A percentile compares a stretch with the other conserved stretches of the same genome.
These are phyloP conservation scores for Apocheima hispidaria DNA, from an alignment of 2,888 invertebrate genomes.

Conservation along the genomic window DNA sequence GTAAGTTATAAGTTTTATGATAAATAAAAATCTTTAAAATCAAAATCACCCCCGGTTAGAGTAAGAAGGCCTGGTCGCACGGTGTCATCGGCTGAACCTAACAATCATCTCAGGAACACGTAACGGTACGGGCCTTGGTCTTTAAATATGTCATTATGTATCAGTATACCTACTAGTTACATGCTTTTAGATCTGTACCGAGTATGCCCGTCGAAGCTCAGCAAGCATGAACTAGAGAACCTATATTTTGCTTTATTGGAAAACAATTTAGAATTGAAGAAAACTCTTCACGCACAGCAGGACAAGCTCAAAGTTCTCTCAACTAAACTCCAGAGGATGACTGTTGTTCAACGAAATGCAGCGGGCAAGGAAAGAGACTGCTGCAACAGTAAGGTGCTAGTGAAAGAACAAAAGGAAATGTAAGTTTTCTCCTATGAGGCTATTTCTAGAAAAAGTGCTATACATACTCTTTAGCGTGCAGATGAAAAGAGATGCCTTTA, in stretches of 20 bases:
- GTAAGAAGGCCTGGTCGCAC: no score
- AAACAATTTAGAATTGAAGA: constrained; percentile 87
- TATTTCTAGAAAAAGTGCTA: no score
- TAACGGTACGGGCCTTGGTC: no score
- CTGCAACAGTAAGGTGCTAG: constrained; percentile 58
- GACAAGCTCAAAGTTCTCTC: constrained; percentile 75
- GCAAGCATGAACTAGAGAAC: constrained; percentile 88
- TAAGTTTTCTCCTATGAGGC: constrained; percentile 58
- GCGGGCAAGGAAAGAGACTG: constrained; percentile 60
- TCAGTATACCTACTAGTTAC: neutral
- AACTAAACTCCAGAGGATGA: constrained; percentile 66
- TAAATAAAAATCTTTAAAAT: no score
- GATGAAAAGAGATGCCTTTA: no score
- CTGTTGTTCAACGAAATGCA: constrained; percentile 51
- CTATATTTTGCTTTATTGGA: constrained; percentile 87
- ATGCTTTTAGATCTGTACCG: constrained; percentile 56
- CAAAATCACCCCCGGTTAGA: no score
- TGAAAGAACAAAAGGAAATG: constrained; percentile 69
- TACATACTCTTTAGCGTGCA: no score
- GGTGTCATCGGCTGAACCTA: no score
- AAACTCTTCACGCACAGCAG: constrained; percentile 86
- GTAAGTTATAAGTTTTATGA: no score
- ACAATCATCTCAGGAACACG: no score
- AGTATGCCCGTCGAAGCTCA: constrained; percentile 82
- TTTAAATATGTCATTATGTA: no score